Conservation (phyloP, 2,888 invertebrate genomes). For the Agrilus cyanescens region DNA sequence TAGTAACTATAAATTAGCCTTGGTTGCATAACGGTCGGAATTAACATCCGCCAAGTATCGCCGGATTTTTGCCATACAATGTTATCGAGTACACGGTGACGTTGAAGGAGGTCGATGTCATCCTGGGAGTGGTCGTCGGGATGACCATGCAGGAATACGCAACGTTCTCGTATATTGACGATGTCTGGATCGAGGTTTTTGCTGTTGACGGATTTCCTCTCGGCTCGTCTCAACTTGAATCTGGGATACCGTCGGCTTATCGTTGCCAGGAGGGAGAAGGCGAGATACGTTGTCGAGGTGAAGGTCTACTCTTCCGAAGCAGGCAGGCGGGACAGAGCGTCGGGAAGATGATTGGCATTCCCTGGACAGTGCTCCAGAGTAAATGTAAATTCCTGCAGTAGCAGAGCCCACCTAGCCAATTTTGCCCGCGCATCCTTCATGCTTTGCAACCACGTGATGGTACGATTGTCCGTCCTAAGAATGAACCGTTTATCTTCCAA, state of each 20-base stretch:
- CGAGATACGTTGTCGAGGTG: background rate
- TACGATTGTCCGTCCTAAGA: constrained; percentile 3
- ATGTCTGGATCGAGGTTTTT: constrained; percentile 17
- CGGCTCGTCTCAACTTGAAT: no score
- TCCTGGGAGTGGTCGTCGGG: no score
- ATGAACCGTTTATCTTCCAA: constrained; percentile 5
- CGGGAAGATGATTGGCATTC: background rate
- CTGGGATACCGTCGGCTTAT: no score
- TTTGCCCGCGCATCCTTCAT: constrained; percentile 8
- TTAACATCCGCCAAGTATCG: no score
- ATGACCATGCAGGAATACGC: no score
- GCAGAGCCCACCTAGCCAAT: constrained; percentile 12
- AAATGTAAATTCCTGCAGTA: constrained; percentile 12
- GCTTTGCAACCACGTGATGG: constrained; percentile 2
- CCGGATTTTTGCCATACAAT: no score
- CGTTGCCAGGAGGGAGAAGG: background rate
- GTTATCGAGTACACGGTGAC: no score
- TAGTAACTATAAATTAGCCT: no score
- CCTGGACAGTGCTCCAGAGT: background rate
- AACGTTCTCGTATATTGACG: no score
- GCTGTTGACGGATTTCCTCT: constrained; percentile 5
- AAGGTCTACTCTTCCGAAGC: background rate
- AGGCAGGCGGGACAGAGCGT: constrained; percentile 11
- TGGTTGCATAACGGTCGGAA: no score
- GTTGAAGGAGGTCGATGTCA: no score